Evolutionary conservation across 1,140 invertebrate species (phyloP).

Genomic region (Diabrotica virgifera): DNA sequence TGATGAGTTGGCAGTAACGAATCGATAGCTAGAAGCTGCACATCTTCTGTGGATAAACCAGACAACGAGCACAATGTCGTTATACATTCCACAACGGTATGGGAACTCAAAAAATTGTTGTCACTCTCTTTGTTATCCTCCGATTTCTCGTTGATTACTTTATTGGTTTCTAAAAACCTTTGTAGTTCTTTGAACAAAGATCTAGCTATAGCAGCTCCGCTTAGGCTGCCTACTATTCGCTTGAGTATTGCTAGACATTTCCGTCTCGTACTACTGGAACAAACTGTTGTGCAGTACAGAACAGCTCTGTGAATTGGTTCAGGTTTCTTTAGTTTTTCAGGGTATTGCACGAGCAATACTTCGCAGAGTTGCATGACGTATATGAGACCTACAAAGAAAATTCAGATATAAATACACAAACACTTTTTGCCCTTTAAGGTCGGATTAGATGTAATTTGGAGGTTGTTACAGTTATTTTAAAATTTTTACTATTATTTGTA

Average conservation of each 20-base stretch:
- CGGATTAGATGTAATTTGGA: too few species aligned
- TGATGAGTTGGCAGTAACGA: conserved; percentile 66
- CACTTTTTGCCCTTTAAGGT: too few species aligned
- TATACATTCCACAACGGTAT: conserved; percentile 49
- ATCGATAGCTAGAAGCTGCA: conserved; percentile 57
- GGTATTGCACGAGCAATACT: conserved; percentile 61
- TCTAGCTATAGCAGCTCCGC: conserved; percentile 49
- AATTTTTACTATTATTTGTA: too few species aligned
- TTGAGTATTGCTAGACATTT: conserved; percentile 45
- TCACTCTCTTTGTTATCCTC: conserved; percentile 26
- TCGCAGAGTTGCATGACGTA: conserved; percentile 64
- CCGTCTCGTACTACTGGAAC: conserved; percentile 42
- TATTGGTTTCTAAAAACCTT: conserved; percentile 56
- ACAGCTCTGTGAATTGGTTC: conserved; percentile 61
- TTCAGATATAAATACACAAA: too few species aligned
- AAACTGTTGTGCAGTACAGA: conserved; percentile 59
- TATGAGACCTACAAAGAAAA: conserved; percentile 49
- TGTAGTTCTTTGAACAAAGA: conserved; percentile 60
- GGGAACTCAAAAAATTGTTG: conserved; percentile 28
- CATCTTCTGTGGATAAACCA: conserved; percentile 52
- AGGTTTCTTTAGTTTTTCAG: conserved; percentile 56
- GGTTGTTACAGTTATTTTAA: too few species aligned
- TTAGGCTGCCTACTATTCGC: conserved; percentile 41
- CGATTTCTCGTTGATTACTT: conserved; percentile 44
- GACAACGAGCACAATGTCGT: conserved; percentile 53